phyloP scores from a whole-genome alignment of 2,888 invertebrate genomes.

The Synergus laeviventris region DNA sequence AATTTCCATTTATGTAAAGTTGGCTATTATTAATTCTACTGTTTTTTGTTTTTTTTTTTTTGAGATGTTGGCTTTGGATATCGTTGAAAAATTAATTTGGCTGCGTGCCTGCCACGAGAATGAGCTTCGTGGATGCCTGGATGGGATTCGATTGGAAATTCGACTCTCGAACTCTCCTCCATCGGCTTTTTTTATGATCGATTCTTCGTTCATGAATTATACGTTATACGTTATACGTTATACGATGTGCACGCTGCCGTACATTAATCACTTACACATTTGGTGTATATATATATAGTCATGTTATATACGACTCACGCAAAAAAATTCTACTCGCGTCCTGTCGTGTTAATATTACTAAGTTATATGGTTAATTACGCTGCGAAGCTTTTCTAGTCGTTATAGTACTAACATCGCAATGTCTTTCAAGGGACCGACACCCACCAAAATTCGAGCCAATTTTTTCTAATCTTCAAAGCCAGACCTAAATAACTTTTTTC shows the following conservation, averaged over 20 bases:
- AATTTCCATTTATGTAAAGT: neutral
- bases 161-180: slow-evolving; percentile 47
- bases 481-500: neutral
- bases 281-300: slow-evolving; percentile 24
- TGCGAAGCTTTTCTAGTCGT: slow-evolving; percentile 69
- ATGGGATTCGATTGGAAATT: slow-evolving; percentile 43
- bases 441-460: slow-evolving; percentile 39
- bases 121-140: slow-evolving; percentile 26
- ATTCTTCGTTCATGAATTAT: slow-evolving; percentile 50
- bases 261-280: slow-evolving; percentile 43
- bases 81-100: slow-evolving; percentile 40
- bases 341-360: slow-evolving; percentile 60
- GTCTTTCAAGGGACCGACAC: slow-evolving; percentile 52
- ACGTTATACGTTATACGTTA: slow-evolving; percentile 45
- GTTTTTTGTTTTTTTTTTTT: slow-evolving; percentile 18
- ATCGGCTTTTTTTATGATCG: slow-evolving; percentile 52
- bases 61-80: slow-evolving; percentile 42
- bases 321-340: slow-evolving; percentile 55
- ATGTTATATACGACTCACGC: slow-evolving; percentile 42
- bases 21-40: neutral
- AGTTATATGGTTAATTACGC: slow-evolving; percentile 63
- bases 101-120: slow-evolving; percentile 36
- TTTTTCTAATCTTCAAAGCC: neutral
- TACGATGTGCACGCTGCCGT: slow-evolving; percentile 45
- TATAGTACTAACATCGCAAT: slow-evolving; percentile 69